Conservation (phyloP, 1,140 invertebrate species). For the Drosophila grimshawi region DNA sequence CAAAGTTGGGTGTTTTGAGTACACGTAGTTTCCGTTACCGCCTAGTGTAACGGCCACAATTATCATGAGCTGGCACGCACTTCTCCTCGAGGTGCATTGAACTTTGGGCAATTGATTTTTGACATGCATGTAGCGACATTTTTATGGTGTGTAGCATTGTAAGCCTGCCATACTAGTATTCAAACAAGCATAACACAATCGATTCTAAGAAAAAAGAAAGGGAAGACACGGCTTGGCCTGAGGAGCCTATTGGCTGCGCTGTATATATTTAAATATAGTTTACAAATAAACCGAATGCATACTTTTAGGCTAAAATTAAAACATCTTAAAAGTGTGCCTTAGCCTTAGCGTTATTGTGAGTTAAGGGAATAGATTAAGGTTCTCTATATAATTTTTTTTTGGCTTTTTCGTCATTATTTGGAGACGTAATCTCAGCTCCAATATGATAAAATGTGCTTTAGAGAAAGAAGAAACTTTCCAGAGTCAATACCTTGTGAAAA, state of each 20-base stretch:
- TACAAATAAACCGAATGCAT: background rate
- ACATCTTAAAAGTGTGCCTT: constrained; percentile 2
- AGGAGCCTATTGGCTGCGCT: background rate
- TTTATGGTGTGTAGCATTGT: background rate
- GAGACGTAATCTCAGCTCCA: too few species aligned
- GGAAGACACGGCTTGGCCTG: too few species aligned
- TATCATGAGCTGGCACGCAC: constrained; percentile 67
- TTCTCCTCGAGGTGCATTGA: constrained; percentile 61
- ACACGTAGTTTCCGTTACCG: constrained; percentile 43
- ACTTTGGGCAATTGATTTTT: constrained; percentile 69
- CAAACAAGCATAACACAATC: background rate
- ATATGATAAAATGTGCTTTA: too few species aligned
- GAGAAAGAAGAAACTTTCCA: too few species aligned
- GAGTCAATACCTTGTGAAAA: too few species aligned
- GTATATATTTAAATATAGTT: background rate
- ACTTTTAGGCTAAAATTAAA: background rate
- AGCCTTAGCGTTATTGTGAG: too few species aligned
- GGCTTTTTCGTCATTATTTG: too few species aligned
- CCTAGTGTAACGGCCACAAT: constrained; percentile 61
- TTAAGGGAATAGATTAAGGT: too few species aligned
- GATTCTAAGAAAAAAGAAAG: background rate
- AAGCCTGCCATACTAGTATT: background rate
- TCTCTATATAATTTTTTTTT: too few species aligned
- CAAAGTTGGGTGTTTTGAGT: constrained; percentile 31
- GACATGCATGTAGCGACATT: constrained; percentile 28